Base-by-base conservation (phyloP, 2,888 invertebrate species). In the Drosophila diplacantha region DNA sequence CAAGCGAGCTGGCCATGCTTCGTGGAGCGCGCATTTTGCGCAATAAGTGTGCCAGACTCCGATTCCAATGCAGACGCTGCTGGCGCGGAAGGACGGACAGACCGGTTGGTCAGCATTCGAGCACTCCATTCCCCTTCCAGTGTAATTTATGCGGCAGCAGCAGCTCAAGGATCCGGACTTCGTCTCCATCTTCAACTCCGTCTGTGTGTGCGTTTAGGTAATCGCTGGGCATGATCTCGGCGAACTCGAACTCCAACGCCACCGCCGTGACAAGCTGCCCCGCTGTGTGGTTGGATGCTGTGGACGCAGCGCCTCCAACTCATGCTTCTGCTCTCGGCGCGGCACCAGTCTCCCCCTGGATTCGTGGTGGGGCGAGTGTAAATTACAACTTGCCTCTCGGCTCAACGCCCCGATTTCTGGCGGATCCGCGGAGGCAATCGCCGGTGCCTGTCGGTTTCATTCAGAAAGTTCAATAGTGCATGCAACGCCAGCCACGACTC, bases 391-490 rank as follows among this genome's bases (percentile, higher is more conserved):
- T 66, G 79, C 79, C 80, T 63, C 46, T 65, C 65, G 63, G 52
- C 60, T 60, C 44, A 68, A 66, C 68, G 63, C 61, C 43, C 61
- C 43, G 47, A 37, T 32, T 60, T 57, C 57, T 44, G 50, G 70
- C 26, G 22, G 59, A 41, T 62, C 29, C 51, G 70, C 51, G 59
- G 71, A 60, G 39, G 61, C 54, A 38, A 50, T 44, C 16, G 67
- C 59, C 58, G 63, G 38, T 59, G 82, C 69, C 83, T 83, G 83
- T 83, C 83, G 83, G 78, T 83, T 83, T 83, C 80, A 81, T 80
- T 83, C 80, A 79, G 68, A 71, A 74, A 80, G 80, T 80, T 80
- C 80, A 83, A 80, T 81, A 80, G 80, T 83, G 83, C 83, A 80
- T 83, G 82, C 80, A 75, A 80, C 66, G 83, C 61, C 41, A 18